Evolutionary conservation across 2,113 vertebrate species (phyloP).

Genomic region (Naja naja): DNA sequence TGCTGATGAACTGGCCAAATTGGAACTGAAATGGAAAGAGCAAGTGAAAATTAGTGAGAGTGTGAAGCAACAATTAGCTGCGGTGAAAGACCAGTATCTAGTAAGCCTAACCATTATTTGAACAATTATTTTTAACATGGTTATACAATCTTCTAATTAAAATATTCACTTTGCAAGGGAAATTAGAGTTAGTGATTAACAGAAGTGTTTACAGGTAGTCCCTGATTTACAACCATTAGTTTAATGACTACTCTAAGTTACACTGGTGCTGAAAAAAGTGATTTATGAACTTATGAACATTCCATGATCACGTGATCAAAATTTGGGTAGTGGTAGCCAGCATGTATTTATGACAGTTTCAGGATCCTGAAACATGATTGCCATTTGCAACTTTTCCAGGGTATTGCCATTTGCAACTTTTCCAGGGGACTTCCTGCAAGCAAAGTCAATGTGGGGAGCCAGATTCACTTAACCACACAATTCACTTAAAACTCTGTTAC

Average conservation of each 20-base stretch:
- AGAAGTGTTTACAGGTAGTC: neutral
- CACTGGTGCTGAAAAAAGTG: neutral
- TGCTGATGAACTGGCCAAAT: slow-evolving; percentile 89
- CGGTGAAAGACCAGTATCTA: slow-evolving; percentile 87
- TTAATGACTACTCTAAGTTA: neutral
- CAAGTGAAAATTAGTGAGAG: slow-evolving; percentile 86
- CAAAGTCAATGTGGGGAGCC: neutral
- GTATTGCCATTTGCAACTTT: neutral
- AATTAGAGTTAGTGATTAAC: neutral
- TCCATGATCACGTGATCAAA: neutral
- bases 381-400: neutral
- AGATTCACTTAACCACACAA: neutral
- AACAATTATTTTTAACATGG: slow-evolving; percentile 8
- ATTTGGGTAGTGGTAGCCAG: neutral
- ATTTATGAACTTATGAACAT: neutral
- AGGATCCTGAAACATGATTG: neutral
- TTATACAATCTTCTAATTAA: neutral
- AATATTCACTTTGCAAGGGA: neutral
- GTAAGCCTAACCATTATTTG: slow-evolving; percentile 67
- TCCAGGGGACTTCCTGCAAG: neutral
- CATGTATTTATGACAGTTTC: neutral
- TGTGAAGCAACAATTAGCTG: slow-evolving; percentile 83
- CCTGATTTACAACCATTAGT: neutral
- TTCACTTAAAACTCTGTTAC: neutral
- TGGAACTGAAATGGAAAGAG: slow-evolving; percentile 93